Evolutionary conservation across 2,797 vertebrate genomes (phyloP), one percentile per base, ranked within the genome.

Genomic region (Clarias pachynema): DNA sequence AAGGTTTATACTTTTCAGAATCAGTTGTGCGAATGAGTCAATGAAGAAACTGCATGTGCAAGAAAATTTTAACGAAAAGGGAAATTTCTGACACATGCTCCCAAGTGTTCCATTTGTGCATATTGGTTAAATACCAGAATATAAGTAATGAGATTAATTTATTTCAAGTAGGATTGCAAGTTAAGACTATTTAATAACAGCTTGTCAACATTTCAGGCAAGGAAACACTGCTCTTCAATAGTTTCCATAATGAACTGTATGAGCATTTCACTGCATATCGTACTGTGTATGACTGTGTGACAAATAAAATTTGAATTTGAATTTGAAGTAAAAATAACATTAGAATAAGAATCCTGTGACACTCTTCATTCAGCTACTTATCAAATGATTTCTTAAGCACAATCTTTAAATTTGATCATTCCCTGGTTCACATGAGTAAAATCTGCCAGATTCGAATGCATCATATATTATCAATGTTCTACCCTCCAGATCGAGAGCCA

Each of bases 401-500:
- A 77, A 22, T 1, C 31, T 12, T 37, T 31, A 65, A 62, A 79
- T 49, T 15, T 9, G 37, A 49, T n/a, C 34, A 18, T n/a, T 62
- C 12, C 24, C 14, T 62, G 34, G 37, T 37, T 7, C 6, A 24
- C 56, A 60, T 22, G 31, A 78, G 16, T 60, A 16, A 24, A 60
- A 31, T n/a, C 31, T 78, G 29, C 9, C 57, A 60, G 29, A 37
- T 60, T 37, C 34, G 24, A 62, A 53, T 7, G 49, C 26, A 5
- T 83, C 20, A 83, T 15, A 59, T 40, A 40, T 73, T 24, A 9
- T 69, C 57, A 73, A 73, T 68, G 29, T 37, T 3, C 26, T 79
- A 10, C 15, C 53, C 85, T 31, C 12, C 88, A 96, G 95, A 95
- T 34, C 89, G 92, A 0, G 94, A 95, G 56, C 88, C 92, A 18